Evolutionary conservation across 2,797 vertebrate genomes (phyloP), one percentile per base, ranked within the genome.

Genomic region (Glossophaga mutica): DNA sequence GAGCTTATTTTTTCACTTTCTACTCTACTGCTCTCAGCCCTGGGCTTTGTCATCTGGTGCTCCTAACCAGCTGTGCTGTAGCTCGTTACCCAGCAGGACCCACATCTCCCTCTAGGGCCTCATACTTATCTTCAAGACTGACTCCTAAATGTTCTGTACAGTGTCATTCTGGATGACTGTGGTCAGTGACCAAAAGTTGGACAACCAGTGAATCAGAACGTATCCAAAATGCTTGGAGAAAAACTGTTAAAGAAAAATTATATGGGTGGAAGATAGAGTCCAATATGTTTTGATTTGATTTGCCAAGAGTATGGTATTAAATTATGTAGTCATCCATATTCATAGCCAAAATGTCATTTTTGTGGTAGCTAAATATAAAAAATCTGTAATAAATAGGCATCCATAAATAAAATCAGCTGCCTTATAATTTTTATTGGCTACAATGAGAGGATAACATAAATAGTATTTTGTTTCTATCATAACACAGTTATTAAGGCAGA

Each of bases 331-430:
- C 90, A 96, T 93, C 92, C 77, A 91, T 95, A 96, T 95, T 95
- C 93, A 94, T 89, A 87, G 91, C 95, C 95, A 86, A 79, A 96
- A 96, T 95, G 57, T 94, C 92, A 95, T 95, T 97, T 97, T 95
- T 96, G 92, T 96, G 97, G 95, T 95, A 93, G 91, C 76, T 95
- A 96, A 97, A 91, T 94, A 84, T 65, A 89, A 95, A 96, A 92
- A 95, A 93, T 97, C 90, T 96, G 83, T 87, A 97, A 97, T 96
- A 96, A 94, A 95, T 91, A 94, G 92, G 95, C 78, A 89, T 92
- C 78, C 94, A 96, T 96, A 97, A 97, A 95, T 96, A 97, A 97
- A 97, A 94, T 97, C 96, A 97, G 88, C 94, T 96, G 95, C 86
- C 89, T 95, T 95, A 81, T 92, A 92, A 95, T 97, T 97, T 96